Base-by-base conservation (phyloP, 1,140 invertebrate species). In the Drosophila mauritiana region DNA sequence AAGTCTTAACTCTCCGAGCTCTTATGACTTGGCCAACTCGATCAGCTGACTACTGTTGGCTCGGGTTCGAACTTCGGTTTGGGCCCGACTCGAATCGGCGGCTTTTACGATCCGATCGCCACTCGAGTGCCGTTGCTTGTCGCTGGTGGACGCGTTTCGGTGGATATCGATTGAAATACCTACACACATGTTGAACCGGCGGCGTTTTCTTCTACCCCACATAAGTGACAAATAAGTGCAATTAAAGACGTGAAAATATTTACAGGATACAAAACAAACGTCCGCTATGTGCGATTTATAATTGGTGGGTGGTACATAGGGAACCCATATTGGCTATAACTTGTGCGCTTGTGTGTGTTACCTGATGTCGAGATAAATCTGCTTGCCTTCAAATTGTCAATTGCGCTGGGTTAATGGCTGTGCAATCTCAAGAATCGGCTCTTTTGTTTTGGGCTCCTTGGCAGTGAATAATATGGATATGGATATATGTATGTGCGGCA, bases 311-410 rank as follows among this genome's bases (percentile, higher is more conserved):
- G 53, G 2, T 25, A 22, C 20, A 22, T 2, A 0, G 36, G 0
- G 12, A 25, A 22, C 17, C 34, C 20, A 12, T 1, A 15, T 10
- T 13, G 10, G 48, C n/a, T 34, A 5, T 25, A 43, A 10, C 20
- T 12, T 49, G 40, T 65, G 37, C 51, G 37, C 51, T 8, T 53
- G 46, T 61, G 45, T 31, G 15, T 22, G 20, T 3, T 31, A 15
- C 45, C 34, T 34, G 76, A 49, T 53, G 64, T 43, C 34, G 22
- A 51, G 77, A 85, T 85, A 85, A 84, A 43, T 37, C 3, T 37
- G 39, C 53, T n/a, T 17, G 43, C 80, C 68, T 78, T 73, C 80
- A 64, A 82, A 78, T 59, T 85, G 82, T 85, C 81, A 85, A 65
- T 75, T 75, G 36, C 27, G 36, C 27, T 51, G 69, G 52, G 1